Conservation (phyloP, 1,140 invertebrate genomes). For the Chionoecetes opilio region DNA sequence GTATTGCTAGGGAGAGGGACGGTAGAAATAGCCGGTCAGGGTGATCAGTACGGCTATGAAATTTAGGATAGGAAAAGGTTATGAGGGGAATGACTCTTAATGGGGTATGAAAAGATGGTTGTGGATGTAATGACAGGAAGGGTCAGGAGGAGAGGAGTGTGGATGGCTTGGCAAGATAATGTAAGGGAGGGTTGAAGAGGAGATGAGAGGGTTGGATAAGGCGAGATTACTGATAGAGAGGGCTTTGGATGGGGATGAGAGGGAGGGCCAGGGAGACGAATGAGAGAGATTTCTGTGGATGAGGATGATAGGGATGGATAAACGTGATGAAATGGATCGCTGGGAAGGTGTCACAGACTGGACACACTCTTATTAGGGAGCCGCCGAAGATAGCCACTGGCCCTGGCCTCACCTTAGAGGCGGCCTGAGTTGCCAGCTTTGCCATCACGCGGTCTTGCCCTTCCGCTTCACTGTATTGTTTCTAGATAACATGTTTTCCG, state of each 20-base stretch:
- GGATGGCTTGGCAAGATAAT: too few relatives aligned
- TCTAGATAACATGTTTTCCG: neutral
- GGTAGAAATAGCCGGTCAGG: too few relatives aligned
- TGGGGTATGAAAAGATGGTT: neutral
- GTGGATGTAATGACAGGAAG: too few relatives aligned
- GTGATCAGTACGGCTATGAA: too few relatives aligned
- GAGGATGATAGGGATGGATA: neutral
- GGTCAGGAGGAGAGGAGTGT: neutral
- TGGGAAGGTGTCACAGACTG: conserved; percentile 40
- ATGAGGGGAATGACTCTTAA: neutral
- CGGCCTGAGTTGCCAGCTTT: conserved; percentile 42
- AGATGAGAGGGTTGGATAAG: neutral
- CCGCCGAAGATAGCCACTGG: conserved; percentile 60
- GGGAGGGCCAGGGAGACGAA: neutral
- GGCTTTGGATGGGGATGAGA: neutral
- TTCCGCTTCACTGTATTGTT: neutral
- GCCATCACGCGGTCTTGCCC: neutral
- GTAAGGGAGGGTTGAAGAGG: neutral
- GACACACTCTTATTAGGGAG: conserved; percentile 62
- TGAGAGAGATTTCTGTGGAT: neutral
- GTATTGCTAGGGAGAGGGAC: too few relatives aligned
- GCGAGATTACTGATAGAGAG: too few relatives aligned
- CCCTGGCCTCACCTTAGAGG: conserved; percentile 60
- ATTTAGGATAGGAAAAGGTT: neutral
- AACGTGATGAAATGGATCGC: neutral